Evolutionary conservation across 2,113 vertebrate species (phyloP), one percentile per base, ranked within the genome.

Genomic region (Lycaon pictus): DNA sequence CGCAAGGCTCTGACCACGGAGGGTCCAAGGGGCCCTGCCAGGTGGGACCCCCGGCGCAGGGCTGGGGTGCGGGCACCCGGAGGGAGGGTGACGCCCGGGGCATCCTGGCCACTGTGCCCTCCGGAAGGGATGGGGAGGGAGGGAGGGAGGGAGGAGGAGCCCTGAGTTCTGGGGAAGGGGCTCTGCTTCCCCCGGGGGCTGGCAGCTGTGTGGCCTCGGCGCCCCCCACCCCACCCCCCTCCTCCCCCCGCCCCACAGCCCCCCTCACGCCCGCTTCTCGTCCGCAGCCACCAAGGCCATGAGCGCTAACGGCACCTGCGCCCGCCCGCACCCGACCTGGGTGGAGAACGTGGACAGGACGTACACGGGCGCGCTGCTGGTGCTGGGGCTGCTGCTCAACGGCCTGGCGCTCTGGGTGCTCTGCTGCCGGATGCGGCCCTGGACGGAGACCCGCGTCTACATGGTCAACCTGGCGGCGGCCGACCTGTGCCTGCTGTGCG

Each of bases 391-490:
- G 77, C 55, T 98, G 11, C 98, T 99, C 74, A 99, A 99, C 0
- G 0, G 32, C 0, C 17, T 98, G 67, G 98, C 99, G 0, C 93
- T 99, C 79, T 98, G 98, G 98, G 97, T 98, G 27, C 98, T 99
- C 96, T 99, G 98, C 97, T 90, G 88, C 92, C 98, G 93, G 69
- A 48, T 98, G 97, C 98, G 65, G 79, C 98, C 37, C 0, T 99
- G 99, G 99, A 99, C 98, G 0, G 98, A 99, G 98, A 98, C 99
- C 35, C 98, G 97, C 37, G 65, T 99, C 81, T 99, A 99, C 96
- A 98, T 99, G 98, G 98, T 96, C 96, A 99, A 98, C 95, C 98
- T 99, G 89, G 96, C 99, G 0, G 0, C 96, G 0, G 98, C 99
- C 0, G 99, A 99, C 97, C 97, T 97, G 23, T 98, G 96, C 58